phyloP scores from a whole-genome alignment of 2,888 invertebrate genomes.

The Prenolepis imparis region DNA sequence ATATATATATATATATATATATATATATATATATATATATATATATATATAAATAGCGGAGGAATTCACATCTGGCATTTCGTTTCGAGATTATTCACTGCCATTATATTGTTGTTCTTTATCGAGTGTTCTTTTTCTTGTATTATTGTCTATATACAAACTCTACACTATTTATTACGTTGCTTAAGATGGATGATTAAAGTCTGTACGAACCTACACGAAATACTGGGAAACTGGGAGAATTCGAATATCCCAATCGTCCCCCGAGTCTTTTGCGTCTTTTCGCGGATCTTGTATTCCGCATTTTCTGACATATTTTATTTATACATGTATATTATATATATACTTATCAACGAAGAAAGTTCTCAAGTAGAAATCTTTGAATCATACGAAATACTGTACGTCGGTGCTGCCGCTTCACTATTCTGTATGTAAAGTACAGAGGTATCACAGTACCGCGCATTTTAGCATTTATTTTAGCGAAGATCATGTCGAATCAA shows the following conservation, averaged over 20 bases:
- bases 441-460: background rate
- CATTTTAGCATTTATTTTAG: slow-evolving; percentile 7
- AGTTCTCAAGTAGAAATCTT: slow-evolving; percentile 50
- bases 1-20: background rate
- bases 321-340: slow-evolving; percentile 63
- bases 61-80: slow-evolving; percentile 60
- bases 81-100: slow-evolving; percentile 81
- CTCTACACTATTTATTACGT: slow-evolving; percentile 74
- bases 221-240: background rate
- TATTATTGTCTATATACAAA: slow-evolving; percentile 68
- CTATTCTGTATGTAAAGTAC: slow-evolving; percentile 5
- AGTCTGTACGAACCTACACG: background rate
- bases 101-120: slow-evolving; percentile 80
- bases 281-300: slow-evolving; percentile 25
- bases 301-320: slow-evolving; percentile 58
- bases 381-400: slow-evolving; percentile 71
- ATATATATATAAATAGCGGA: background rate
- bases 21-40: too few relatives aligned
- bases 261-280: background rate
- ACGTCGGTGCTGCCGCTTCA: slow-evolving; percentile 55
- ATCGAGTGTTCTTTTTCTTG: slow-evolving; percentile 40
- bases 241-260: background rate
- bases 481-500: background rate
- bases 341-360: slow-evolving; percentile 59
- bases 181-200: slow-evolving; percentile 62